Percentiles rank a stretch among this genome's conserved stretches.
Conservation (phyloP, 2,113 vertebrate species). For the Catharus minimus region DNA sequence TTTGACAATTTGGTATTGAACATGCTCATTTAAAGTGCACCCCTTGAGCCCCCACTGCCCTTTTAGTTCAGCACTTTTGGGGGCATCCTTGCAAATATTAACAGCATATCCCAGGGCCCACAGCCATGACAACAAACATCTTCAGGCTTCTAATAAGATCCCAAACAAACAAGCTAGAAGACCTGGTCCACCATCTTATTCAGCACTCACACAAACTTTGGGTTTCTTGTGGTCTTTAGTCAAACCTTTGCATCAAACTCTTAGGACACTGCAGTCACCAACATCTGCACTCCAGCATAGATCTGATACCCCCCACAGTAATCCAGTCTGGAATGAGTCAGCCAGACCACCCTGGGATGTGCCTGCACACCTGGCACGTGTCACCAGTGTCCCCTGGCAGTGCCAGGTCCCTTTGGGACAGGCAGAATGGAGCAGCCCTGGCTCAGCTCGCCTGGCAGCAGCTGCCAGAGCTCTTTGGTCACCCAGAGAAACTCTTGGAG, state of each 20-base stretch:
- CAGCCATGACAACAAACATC: neutral
- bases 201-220: neutral
- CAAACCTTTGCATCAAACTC: neutral
- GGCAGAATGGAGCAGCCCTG: neutral
- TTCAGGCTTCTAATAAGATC: neutral
- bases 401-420: neutral
- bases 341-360: neutral
- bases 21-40: neutral
- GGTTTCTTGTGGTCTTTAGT: neutral
- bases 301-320: neutral
- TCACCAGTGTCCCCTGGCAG: neutral
- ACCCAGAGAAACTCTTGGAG: neutral
- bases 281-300: neutral
- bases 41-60: neutral
- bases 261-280: neutral
- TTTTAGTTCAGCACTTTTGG: neutral
- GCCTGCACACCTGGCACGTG: neutral
- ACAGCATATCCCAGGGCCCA: neutral
- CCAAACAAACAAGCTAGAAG: neutral
- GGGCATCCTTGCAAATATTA: rapidly evolving
- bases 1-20: neutral
- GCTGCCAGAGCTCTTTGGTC: neutral
- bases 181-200: neutral
- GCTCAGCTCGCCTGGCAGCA: neutral
- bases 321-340: neutral